Evolutionary conservation across 2,888 invertebrate genomes (phyloP).

Genomic region (Lasioglossum vierecki): DNA sequence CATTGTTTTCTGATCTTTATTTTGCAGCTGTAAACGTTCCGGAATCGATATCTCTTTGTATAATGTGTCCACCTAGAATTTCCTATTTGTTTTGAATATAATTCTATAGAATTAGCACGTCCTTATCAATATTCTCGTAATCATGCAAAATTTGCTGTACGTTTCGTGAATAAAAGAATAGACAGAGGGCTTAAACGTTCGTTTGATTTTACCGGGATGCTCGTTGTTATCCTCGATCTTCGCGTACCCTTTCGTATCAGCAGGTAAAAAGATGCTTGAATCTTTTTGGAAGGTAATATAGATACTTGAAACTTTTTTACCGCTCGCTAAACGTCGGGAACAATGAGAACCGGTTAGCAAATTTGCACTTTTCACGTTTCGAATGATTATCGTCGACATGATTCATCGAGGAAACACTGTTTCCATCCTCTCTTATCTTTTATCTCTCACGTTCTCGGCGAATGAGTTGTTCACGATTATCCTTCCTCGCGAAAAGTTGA

Average conservation of each 20-base stretch:
- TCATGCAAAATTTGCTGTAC: too few species aligned
- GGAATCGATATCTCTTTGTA: too few species aligned
- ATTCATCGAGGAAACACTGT: not conserved
- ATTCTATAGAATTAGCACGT: too few species aligned
- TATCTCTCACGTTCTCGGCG: not conserved
- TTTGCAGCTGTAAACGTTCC: too few species aligned
- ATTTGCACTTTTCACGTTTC: not conserved
- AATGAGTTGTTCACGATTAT: not conserved
- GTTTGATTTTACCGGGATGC: too few species aligned
- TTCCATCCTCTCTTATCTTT: not conserved
- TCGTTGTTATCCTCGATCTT: too few species aligned
- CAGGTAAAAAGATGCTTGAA: not conserved
- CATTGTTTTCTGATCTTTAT: too few species aligned
- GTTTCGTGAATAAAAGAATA: too few species aligned
- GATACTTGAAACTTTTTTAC: not conserved
- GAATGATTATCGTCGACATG: not conserved
- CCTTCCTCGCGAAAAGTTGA: not conserved
- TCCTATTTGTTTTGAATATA: too few species aligned
- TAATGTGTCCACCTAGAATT: too few species aligned
- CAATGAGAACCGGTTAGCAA: not conserved
- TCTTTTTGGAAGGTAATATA: not conserved
- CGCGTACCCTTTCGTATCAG: not conserved
- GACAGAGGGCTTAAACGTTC: too few species aligned
- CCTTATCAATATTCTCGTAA: too few species aligned
- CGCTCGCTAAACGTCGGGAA: not conserved